Conservation (phyloP, 2,888 invertebrate genomes). For the Caenorhabditis wallacei region DNA sequence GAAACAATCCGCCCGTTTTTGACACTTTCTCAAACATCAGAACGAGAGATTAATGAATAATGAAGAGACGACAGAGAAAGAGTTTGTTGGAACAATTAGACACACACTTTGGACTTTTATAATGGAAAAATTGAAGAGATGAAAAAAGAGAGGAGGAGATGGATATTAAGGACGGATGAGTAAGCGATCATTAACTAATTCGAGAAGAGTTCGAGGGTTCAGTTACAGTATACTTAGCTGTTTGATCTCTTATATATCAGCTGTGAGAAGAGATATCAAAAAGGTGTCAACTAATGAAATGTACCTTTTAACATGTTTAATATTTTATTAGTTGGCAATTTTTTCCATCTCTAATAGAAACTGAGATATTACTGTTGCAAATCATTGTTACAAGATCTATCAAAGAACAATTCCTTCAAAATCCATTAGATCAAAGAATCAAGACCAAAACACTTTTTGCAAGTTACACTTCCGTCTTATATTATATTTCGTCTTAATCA, state of each 20-base stretch:
- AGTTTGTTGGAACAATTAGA: constrained; percentile 51
- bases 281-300: too few relatives aligned
- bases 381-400: too few relatives aligned
- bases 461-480: neutral
- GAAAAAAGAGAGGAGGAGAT: constrained; percentile 1
- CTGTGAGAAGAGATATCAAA: too few relatives aligned
- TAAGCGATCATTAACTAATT: neutral
- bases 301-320: too few relatives aligned
- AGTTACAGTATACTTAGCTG: too few relatives aligned
- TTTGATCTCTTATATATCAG: too few relatives aligned
- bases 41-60: neutral
- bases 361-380: too few relatives aligned
- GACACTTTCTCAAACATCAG: constrained; percentile 59
- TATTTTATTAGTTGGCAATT: too few relatives aligned
- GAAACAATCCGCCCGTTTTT: constrained; percentile 22
- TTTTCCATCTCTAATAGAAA: too few relatives aligned
- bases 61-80: constrained; percentile 21
- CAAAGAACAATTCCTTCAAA: too few relatives aligned
- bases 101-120: constrained; percentile 21
- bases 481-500: neutral
- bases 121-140: constrained; percentile 10
- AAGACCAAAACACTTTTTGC: constrained; percentile 14
- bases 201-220: neutral
- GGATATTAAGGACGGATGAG: constrained; percentile 1
- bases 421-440: neutral